Base-by-base conservation (phyloP, 1,140 invertebrate genomes). In the Pseudoatta argentina region DNA sequence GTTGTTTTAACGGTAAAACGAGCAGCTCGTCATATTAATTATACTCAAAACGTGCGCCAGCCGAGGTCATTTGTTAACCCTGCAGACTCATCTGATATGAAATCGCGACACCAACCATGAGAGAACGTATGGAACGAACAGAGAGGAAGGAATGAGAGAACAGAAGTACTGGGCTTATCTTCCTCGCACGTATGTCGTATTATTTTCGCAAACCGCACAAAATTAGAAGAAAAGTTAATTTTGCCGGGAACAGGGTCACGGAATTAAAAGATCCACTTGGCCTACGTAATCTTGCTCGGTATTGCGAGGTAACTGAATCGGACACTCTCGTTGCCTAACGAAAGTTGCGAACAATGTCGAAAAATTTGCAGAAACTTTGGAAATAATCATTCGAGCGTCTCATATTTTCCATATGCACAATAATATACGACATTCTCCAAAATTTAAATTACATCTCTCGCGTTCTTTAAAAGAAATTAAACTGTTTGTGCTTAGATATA, bases 1-100 rank as follows among this genome's bases (percentile, higher is more conserved):
- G 91, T 92, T 93, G 90, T 89, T 92, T 92, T 89, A 91, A 90
- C 89, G 78, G 90, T 92, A 87, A 87, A 86, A 85, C 78, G 85
- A 86, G 85, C 57, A 73, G 81, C 92, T 86, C 87, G 81, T 92
- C 91, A 90, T 88, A 92, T 90, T 92, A 92, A 93, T 93, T 93
- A 91, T 75, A 73, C 71, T 72, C 48, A 71, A 88, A 89, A 87
- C 82, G 78, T 85, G 85, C 75, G 24, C 63, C 66, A 63, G 24
- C 72, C n/a, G 75, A 82, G 79, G 82, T 44, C 75, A 72, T 78
- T 81, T 86, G 91, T 91, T 90, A 90, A 90, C 88, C 86, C 81
- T 81, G 86, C 79, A 63, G 78, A 83, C 86, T 90, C 85, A 87
- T 91, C 81, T 91, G 85, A 90, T 89, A 87, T 75, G 69, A 66